Evolutionary conservation across 2,888 invertebrate species (phyloP), one percentile per base, ranked within the genome.

Genomic region (Fragum fragum): DNA sequence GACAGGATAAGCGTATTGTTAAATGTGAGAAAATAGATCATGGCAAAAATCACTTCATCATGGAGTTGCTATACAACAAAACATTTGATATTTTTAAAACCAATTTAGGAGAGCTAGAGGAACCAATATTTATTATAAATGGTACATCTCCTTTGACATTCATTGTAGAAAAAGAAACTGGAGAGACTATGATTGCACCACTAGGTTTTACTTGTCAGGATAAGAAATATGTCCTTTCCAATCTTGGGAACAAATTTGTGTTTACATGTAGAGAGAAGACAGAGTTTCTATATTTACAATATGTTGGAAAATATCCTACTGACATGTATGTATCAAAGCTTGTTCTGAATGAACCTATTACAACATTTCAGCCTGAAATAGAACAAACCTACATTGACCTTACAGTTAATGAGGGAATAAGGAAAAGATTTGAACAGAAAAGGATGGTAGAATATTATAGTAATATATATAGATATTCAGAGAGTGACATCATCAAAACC

Each of bases 271-370:
- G 57, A 32, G 11, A 21, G 5, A 71, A 36, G 11, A 55, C 7
- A 6, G 26, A 57, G 36, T 29, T 21, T 21, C 21, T 71, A 23
- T 47, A 72, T 63, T 28, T 83, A 21, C 26, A 47, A 16, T 83
- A 75, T 69, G 39, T 76, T 63, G 82, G 82, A 5, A 26, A 72
- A 32, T 23, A 53, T 42, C 53, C 76, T 42, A 72, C 78, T 11
- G 78, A 79, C 59, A 42, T 82, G 18, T 79, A 73, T 42, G 32
- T 82, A 23, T 73, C 75, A 53, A 77, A 79, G 39, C 42, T 72
- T 53, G 47, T 57, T 1, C n/a, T 57, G 21, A 29, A 57, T 36
- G 53, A 55, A 32, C 26, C 18, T 1, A 21, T 32, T 28, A 28
- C 7, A 29, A 29, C 5, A 28, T 36, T 14, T 71, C 5, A 16